Base-by-base conservation (phyloP, 1,140 invertebrate genomes). In the Microplitis mediator region DNA sequence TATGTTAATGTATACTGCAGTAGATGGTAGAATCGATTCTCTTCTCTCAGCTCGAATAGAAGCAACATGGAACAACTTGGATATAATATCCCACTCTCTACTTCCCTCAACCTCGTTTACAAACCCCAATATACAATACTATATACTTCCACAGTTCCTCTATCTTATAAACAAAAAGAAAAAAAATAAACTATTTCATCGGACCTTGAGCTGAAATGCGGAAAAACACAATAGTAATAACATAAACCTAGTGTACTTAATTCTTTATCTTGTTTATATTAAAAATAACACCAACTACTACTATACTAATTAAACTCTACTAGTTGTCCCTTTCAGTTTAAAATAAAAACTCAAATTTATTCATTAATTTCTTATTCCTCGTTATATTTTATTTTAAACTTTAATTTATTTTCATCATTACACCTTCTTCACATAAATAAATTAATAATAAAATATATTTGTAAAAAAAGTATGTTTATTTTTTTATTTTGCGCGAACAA, bases 11-110 rank as follows among this genome's bases (percentile, higher is more conserved):
- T 23, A 23, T 81, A 83, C 81, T 76, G 79, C 81, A 80, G 81
- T 80, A 84, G 81, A 84, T 84, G 82, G 83, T 84, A 76, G 82
- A 82, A 85, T 85, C 85, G 84, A 86, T 86, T 86, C 81, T 23
- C 23, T 23, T 23, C 23, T 23, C 23, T 23, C 23, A 23, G 23
- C 23, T 23, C 23, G 23, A 23, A 23, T 23, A 23, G 23, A 23
- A 23, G 23, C 23, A 23, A 23, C 23, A 23, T 23, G 23, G 23
- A 77, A 78, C 82, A 81, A 63, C 68, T 69, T 34, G 73, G 54
- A 71, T 51, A 32, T 36, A 50, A 71, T 51, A 32, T 36, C 9
- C n/a, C 63, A 62, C 36, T 34, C 23, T 35, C 54, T 54, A 34
- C 23, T 50, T 61, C 68, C 52, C 36, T 36, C 72, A 69, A 69